Base-by-base conservation (phyloP, 2,113 vertebrate species). In the Dinomys branickii region DNA sequence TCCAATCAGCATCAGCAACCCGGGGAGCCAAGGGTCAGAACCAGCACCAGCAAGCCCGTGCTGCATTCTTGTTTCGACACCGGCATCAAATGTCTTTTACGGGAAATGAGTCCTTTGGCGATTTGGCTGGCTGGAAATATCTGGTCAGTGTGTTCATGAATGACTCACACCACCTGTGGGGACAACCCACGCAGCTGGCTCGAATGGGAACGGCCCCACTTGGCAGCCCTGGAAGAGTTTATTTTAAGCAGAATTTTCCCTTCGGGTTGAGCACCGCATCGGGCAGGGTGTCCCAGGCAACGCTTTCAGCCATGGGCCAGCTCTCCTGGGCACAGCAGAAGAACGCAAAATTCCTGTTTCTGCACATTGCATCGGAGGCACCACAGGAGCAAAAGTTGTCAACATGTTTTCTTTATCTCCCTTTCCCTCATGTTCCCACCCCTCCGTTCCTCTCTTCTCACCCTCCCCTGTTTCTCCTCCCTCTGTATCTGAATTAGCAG, bases 131-230 rank as follows among this genome's bases (percentile, higher is more conserved):
- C 52, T 88, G 47, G 88, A 96, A 98, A 88, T n/a, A 58, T 41
- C 91, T 63, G 69, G 85, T 85, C 84, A 82, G 26, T 54, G 91
- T 94, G 87, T 85, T 96, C 85, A 92, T 0, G 20, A 35, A 95
- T 95, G 94, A 98, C 54, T 97, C 96, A 97, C 41, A 54, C 52
- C 61, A 83, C 96, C 93, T 35, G 19, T 41, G 80, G 89, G 69
- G 90, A 92, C 82, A 87, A 75, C 97, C 92, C 94, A 97, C 67
- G 6, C 88, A 84, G 7, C 30, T 85, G 59, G 71, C 44, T 93
- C 61, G 90, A 94, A 94, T 71, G 26, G 67, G 85, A 97, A 83
- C 52, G 89, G 30, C 85, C 93, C 71, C 83, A 47, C 56, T 65
- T 85, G 91, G 75, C 93, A 94, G 69, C 81, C 90, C 24, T 30